These are phyloP conservation scores for Plutomurus gul DNA, from an alignment of 1,140 invertebrate species.

Conservation along the genomic window DNA sequence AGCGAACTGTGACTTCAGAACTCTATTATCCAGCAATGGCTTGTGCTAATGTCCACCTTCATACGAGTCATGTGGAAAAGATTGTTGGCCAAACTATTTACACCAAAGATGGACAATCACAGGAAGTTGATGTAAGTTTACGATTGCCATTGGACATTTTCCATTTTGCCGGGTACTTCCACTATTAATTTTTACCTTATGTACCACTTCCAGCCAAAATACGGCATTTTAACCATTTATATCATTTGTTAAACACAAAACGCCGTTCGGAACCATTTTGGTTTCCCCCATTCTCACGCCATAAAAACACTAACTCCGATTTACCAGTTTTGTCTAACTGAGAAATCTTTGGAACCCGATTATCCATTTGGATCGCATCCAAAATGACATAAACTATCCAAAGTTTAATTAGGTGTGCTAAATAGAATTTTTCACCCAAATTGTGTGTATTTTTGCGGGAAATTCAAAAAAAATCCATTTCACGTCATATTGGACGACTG, in stretches of 20 bases:
- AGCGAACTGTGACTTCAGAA: conserved; percentile 18
- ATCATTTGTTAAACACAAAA: too few species aligned
- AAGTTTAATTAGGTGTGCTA: too few species aligned
- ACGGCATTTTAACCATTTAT: too few species aligned
- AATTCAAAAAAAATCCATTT: too few species aligned
- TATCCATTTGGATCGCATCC: conserved; percentile 25
- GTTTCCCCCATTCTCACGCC: not conserved
- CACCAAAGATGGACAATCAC: conserved; percentile 3
- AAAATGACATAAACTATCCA: not conserved
- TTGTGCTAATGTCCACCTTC: conserved; percentile 21
- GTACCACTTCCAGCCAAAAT: too few species aligned
- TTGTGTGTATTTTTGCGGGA: too few species aligned
- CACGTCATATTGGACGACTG: too few species aligned
- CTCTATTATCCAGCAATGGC: conserved; percentile 28
- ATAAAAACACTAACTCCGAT: conserved; percentile 26
- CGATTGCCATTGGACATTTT: too few species aligned
- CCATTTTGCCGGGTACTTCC: not conserved
- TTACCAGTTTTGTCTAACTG: conserved; percentile 32
- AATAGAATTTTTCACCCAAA: too few species aligned
- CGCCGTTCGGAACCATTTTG: not conserved
- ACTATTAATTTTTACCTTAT: not conserved
- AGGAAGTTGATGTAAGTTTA: conserved; percentile 36
- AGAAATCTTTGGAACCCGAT: too few species aligned
- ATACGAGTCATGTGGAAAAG: conserved; percentile 16
- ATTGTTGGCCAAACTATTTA: conserved; percentile 8